Evolutionary conservation across 2,888 invertebrate species (phyloP).

Genomic region (Drosophila trichaetosa): DNA sequence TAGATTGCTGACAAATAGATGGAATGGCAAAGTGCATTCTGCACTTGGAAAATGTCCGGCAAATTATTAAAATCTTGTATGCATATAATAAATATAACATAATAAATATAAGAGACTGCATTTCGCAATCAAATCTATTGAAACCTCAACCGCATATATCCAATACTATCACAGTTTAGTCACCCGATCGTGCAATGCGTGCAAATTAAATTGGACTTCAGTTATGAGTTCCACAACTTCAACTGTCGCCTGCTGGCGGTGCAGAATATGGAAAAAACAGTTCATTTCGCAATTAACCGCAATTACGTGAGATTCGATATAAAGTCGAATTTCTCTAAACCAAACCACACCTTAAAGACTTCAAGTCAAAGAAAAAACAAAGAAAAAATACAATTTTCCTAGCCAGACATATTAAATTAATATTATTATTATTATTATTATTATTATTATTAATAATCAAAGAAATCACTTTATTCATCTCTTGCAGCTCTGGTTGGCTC

Average conservation of each 20-base stretch:
- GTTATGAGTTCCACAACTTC: conserved; percentile 10
- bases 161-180: conserved; percentile 18
- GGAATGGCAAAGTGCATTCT: conserved; percentile 28
- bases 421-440: background rate
- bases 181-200: conserved; percentile 22
- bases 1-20: conserved; percentile 12
- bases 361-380: background rate
- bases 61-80: background rate
- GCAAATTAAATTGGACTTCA: conserved; percentile 29
- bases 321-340: background rate
- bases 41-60: background rate
- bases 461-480: conserved; percentile 11
- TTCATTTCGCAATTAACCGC: conserved; percentile 68
- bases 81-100: too few species aligned
- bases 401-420: too few species aligned
- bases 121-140: background rate
- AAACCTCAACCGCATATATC: conserved; percentile 10
- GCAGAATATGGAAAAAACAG: conserved; percentile 28
- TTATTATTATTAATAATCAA: background rate
- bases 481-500: conserved; percentile 95
- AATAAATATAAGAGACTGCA: background rate
- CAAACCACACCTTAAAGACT: background rate
- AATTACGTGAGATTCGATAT: conserved; percentile 62
- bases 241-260: conserved; percentile 6
- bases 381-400: background rate